Base-by-base conservation (phyloP, 2,113 vertebrate species). In the Cheilinus undulatus region DNA sequence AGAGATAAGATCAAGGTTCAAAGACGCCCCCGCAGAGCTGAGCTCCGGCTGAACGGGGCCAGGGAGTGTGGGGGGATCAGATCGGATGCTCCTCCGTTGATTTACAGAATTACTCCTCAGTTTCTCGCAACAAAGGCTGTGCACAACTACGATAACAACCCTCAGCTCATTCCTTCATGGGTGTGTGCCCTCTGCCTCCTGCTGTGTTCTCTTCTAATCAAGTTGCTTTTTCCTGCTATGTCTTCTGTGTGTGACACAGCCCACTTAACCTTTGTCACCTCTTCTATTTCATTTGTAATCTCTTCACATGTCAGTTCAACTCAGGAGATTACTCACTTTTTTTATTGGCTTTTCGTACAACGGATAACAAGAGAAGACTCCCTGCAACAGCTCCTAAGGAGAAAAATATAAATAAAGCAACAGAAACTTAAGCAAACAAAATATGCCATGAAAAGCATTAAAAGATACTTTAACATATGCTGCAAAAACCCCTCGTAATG, bases 1-100 rank as follows among this genome's bases (percentile, higher is more conserved):
- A 19, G 58, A 76, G 84, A 70, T 56, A 46, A 72, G 76, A 87
- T 77, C 73, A 69, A 66, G 78, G 76, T 76, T 86, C 79, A 81
- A 69, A 83, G 79, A 87, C 68, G 64, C 78, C 66, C 72, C 76
- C 23, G 20, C 67, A 24, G 75, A 58, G 83, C 57, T 64, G 42
- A 84, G 68, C 72, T 74, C 49, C 49, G 70, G 50, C 46, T 49
- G 54, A 73, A 51, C 46, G 27, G 50, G 40, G 27, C 43, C 19
- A 14, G 75, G 74, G 66, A 75, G 51, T 59, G 0, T 7, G 42
- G 17, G 5, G 11, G 71, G 73, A 71, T 84, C 59, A 67, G 54
- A 42, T 28, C 28, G 36, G 66, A 81, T 56, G 49, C 59, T 60
- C 53, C 27, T 17, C 23, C 20, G 7, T 52, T 38, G 17, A 52